These are phyloP conservation scores for Pogonocherus hispidulus DNA, from an alignment of 2,888 invertebrate species.

Conservation along the genomic window DNA sequence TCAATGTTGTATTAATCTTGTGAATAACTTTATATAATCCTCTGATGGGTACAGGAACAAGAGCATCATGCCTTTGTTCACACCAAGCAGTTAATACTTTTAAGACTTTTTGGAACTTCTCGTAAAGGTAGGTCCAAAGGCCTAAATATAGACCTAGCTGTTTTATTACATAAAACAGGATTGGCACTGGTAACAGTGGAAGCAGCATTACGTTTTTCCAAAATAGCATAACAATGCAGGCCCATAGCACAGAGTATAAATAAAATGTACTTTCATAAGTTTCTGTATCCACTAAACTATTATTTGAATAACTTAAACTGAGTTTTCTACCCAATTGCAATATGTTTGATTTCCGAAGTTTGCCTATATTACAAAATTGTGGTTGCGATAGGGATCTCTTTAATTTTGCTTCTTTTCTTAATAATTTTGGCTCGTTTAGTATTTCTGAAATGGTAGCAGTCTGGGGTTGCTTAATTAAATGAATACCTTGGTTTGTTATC, in stretches of 20 bases:
- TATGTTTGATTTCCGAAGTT: slow-evolving; percentile 44
- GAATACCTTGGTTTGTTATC: slow-evolving; percentile 61
- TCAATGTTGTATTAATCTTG: slow-evolving; percentile 75
- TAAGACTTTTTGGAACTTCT: slow-evolving; percentile 56
- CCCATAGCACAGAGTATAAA: slow-evolving; percentile 84
- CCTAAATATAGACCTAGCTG: slow-evolving; percentile 71
- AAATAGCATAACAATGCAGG: slow-evolving; percentile 85
- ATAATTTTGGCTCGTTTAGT: slow-evolving; percentile 42
- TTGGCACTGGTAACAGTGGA: slow-evolving; percentile 82
- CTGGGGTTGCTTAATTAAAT: slow-evolving; percentile 55
- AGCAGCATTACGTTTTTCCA: slow-evolving; percentile 90
- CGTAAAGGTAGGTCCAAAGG: slow-evolving; percentile 70
- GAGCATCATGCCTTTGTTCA: slow-evolving; percentile 75
- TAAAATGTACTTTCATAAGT: slow-evolving; percentile 78
- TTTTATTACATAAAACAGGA: slow-evolving; percentile 79
- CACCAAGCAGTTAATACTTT: slow-evolving; percentile 73
- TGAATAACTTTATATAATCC: slow-evolving; percentile 81
- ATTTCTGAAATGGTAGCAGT: slow-evolving; percentile 35
- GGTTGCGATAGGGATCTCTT: slow-evolving; percentile 65
- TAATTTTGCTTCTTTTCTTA: slow-evolving; percentile 53
- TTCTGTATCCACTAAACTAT: slow-evolving; percentile 62
- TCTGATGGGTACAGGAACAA: slow-evolving; percentile 82
- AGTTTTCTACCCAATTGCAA: slow-evolving; percentile 47
- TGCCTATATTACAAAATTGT: slow-evolving; percentile 46
- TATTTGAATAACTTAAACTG: slow-evolving; percentile 48